Evolutionary conservation across 2,888 invertebrate genomes (phyloP), one percentile per base, ranked within the genome.

Genomic region (Agonopterix alstromeriana): DNA sequence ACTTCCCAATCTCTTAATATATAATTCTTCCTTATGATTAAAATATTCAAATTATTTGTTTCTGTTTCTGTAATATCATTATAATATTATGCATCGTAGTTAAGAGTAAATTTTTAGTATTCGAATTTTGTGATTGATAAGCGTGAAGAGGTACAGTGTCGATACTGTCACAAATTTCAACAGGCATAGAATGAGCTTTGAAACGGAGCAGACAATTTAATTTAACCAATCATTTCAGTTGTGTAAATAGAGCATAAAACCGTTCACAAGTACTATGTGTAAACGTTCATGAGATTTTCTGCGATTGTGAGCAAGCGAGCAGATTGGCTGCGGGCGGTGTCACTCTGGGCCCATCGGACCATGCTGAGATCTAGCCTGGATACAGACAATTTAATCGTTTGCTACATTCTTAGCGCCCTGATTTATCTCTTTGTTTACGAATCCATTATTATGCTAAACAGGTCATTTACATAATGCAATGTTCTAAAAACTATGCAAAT

Each of bases 231-330:
- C 74, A 78, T 79, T 83, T 82, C 72, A 79, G 67, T 67, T 57
- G 55, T 73, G 69, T 66, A 83, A 86, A 68, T 85, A 73, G 85
- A 83, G 83, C 86, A 77, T 76, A 78, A 81, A 84, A 66, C 70
- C 55, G 73, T 79, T 78, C 62, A 60, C 64, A 61, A 66, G 65
- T 63, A 70, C 27, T 27, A 27, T 27, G 27, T 70, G 73, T 74
- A 69, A 73, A 76, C 61, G 65, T 62, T 67, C 69, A 73, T 75
- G 74, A 77, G 76, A 77, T 78, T 78, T 75, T 79, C 69, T 81
- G 77, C 67, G 62, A 78, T 73, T 82, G 75, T 77, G 67, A 61
- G 60, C 61, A 27, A 27, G 27, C 27, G 27, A 7, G 27, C 27
- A 65, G 60, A 69, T 60, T 66, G 63, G 63, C 67, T 57, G 63